Percentiles rank a stretch among this genome's conserved stretches.
Evolutionary conservation across 2,888 invertebrate species (phyloP).

Genomic region (Entomobrya multifasciata): DNA sequence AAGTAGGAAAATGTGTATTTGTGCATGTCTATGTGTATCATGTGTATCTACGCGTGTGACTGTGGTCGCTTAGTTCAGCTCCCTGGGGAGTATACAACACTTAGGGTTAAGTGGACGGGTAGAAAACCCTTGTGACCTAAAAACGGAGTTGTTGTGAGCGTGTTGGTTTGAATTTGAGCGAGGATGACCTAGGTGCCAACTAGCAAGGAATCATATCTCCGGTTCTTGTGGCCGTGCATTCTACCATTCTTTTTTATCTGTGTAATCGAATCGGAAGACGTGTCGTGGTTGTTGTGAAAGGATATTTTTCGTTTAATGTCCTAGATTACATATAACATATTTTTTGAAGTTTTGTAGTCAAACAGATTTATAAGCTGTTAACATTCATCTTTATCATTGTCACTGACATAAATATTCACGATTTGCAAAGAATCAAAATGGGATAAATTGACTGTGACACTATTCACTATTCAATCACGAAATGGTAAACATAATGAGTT

Average conservation of each 20-base stretch:
- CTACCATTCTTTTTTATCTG: background rate
- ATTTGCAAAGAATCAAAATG: conserved; percentile 5
- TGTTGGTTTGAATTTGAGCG: conserved; percentile 37
- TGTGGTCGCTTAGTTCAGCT: background rate
- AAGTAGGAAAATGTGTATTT: conserved; percentile 45
- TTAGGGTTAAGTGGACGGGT: conserved; percentile 59
- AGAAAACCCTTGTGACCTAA: conserved; percentile 55
- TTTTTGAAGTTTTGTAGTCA: background rate
- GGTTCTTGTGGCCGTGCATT: background rate
- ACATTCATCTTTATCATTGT: conserved; percentile 26
- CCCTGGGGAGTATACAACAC: conserved; percentile 59
- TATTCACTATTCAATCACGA: conserved; percentile 26
- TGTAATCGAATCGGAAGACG: conserved; percentile 42
- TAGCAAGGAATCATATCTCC: background rate
- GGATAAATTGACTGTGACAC: background rate
- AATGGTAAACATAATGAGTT: conserved; percentile 2
- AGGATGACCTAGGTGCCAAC: conserved; percentile 53
- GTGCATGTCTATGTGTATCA: too few species aligned
- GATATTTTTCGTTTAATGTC: conserved; percentile 13
- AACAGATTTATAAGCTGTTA: background rate
- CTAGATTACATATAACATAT: background rate
- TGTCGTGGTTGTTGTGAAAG: conserved; percentile 11
- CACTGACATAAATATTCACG: conserved; percentile 20
- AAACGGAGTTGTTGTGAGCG: conserved; percentile 7
- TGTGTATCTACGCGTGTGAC: too few species aligned